Base-by-base conservation (phyloP, 2,797 vertebrate genomes). In the Rhinoraja longicauda region DNA sequence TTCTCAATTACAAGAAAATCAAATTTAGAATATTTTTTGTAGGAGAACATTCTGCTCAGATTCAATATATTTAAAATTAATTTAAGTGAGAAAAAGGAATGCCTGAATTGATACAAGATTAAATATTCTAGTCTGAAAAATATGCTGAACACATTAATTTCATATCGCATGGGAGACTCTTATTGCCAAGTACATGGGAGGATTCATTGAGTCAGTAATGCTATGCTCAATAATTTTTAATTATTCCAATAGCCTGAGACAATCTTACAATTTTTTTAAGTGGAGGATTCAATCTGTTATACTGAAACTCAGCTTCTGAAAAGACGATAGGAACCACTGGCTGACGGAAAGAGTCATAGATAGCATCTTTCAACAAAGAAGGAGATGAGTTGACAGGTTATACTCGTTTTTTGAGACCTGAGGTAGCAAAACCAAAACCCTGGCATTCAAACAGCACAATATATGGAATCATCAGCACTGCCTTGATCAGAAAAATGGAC, bases 191-290 rank as follows among this genome's bases (percentile, higher is more conserved):
- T 26, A 75, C 21, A 45, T 73, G 70, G 67, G 26, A 92, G 64
- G 70, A 45, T 92, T 91, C 39, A 39, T 53, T 45, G 57, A 21
- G 39, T 88, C 84, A 86, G 92, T 75, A 12, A 75, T 29, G 67
- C 91, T 91, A 91, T 73, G 39, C 70, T n/a, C 39, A 53, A 45
- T 72, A 75, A 92, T 29, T 75, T 73, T 53, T 92, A 92, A 92
- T 75, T 92, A 92, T 10, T 73, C 36, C 72, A 29, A 73, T 75
- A 15, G 70, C 13, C 21, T 92, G 70, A 92, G 75, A 57, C 24
- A 92, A 90, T 70, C 24, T 75, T 53, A 73, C 24, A 72, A 70
- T 59, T 81, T 79, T 24, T 53, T 59, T 39, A 78, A 59, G 67
- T 70, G 64, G 59, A 90, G 32, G 19, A 90, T 36, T 19, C 57